A percentile compares a stretch with the other conserved stretches of the same genome.
phyloP scores from a whole-genome alignment of 2,113 vertebrate species.

The Crypturellus undulatus region DNA sequence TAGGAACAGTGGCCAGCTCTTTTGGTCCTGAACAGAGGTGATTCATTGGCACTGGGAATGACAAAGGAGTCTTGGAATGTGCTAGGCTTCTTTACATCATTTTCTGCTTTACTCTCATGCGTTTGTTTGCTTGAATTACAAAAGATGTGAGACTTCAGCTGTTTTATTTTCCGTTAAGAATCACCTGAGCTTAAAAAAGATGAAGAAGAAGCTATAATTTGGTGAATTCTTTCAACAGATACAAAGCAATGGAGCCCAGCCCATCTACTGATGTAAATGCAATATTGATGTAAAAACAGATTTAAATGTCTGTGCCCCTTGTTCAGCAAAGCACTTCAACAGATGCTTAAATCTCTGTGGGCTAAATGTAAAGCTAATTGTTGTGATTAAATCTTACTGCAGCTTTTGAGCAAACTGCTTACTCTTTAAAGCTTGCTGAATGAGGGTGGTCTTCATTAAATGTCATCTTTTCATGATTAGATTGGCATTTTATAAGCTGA shows the following conservation, averaged over 20 bases:
- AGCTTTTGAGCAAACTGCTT: background rate
- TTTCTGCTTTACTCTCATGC: slow-evolving; percentile 1
- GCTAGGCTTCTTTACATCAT: background rate
- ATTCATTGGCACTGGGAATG: slow-evolving; percentile 41
- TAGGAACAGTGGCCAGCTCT: background rate
- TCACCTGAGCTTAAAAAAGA: slow-evolving; percentile 1
- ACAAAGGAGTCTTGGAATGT: slow-evolving; percentile 2
- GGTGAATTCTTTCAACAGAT: slow-evolving; percentile 27
- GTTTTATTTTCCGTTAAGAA: slow-evolving; percentile 39
- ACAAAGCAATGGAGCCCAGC: background rate
- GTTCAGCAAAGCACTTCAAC: background rate
- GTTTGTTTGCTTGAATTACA: slow-evolving; percentile 14
- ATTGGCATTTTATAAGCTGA: slow-evolving; percentile 40
- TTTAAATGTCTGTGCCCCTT: background rate
- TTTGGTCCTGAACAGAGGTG: background rate
- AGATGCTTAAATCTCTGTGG: background rate
- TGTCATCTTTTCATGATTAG: slow-evolving; percentile 48
- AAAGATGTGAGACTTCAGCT: slow-evolving; percentile 28
- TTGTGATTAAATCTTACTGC: background rate
- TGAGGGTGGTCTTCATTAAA: slow-evolving; percentile 43
- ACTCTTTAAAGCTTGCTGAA: background rate
- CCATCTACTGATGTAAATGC: background rate
- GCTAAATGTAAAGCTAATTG: background rate
- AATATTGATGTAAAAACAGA: background rate
- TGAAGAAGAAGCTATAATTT: background rate